phyloP scores from a whole-genome alignment of 2,113 vertebrate species.

The Gila orcuttii region DNA sequence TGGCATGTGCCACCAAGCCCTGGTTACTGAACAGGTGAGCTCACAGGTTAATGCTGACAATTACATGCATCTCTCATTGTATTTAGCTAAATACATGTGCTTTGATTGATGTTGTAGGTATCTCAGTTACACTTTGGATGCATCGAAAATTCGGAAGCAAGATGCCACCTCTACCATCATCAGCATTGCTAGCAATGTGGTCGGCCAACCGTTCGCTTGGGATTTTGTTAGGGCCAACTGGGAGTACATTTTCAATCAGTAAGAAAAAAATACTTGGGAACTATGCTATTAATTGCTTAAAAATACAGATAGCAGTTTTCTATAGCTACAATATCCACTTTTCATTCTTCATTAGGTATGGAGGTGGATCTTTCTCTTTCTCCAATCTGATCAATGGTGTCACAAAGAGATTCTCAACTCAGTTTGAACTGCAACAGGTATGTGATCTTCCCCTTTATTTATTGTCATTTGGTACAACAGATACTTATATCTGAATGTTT shows the following conservation, averaged over 20 bases:
- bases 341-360: constrained; percentile 75
- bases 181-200: constrained; percentile 83
- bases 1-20: constrained; percentile 81
- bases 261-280: constrained; percentile 63
- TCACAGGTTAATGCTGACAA: background rate
- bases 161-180: constrained; percentile 88
- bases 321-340: background rate
- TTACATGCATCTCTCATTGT: background rate
- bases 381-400: constrained; percentile 81
- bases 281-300: background rate
- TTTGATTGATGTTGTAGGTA: constrained; percentile 74
- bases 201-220: constrained; percentile 88
- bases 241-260: constrained; percentile 83
- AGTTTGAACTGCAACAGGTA: constrained; percentile 88
- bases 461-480: background rate
- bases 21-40: constrained; percentile 89
- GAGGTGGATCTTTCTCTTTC: constrained; percentile 92
- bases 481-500: background rate
- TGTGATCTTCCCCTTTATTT: background rate
- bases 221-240: constrained; percentile 85
- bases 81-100: background rate
- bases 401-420: constrained; percentile 81
- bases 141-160: constrained; percentile 83
- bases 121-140: constrained; percentile 81
- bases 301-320: background rate